phyloP scores from a whole-genome alignment of 2,113 vertebrate species.

The Clinocottus analis region DNA sequence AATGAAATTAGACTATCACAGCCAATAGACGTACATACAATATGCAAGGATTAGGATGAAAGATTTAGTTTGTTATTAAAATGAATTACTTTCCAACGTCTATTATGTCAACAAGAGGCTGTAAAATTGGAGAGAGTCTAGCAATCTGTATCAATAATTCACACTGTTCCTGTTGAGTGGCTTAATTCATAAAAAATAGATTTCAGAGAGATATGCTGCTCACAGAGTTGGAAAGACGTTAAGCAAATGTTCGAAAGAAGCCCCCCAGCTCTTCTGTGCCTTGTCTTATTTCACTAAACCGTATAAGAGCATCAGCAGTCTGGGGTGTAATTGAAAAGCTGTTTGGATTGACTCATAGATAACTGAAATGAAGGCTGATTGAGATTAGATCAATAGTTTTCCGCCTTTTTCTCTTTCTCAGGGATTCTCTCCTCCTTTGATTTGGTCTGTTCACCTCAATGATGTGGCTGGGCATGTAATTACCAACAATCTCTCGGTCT shows the following conservation, averaged over 20 bases:
- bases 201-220: conserved; percentile 5
- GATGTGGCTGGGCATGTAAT: neutral
- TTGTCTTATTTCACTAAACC: neutral
- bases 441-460: conserved; percentile 20
- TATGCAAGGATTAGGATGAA: conserved; percentile 10
- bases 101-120: conserved; percentile 5
- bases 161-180: neutral
- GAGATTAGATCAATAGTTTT: neutral
- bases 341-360: conserved; percentile 8
- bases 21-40: neutral
- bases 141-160: conserved; percentile 22
- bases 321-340: conserved; percentile 11
- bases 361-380: neutral
- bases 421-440: conserved; percentile 24
- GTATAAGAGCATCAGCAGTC: neutral
- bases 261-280: neutral
- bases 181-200: conserved; percentile 21
- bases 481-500: conserved; percentile 1
- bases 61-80: conserved; percentile 19
- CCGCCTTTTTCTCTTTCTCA: neutral
- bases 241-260: neutral
- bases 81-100: conserved; percentile 3
- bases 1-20: neutral
- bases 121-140: neutral
- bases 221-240: neutral